Evolutionary conservation across 2,113 vertebrate genomes (phyloP), one percentile per base, ranked within the genome.

Genomic region (Hemicordylus capensis): DNA sequence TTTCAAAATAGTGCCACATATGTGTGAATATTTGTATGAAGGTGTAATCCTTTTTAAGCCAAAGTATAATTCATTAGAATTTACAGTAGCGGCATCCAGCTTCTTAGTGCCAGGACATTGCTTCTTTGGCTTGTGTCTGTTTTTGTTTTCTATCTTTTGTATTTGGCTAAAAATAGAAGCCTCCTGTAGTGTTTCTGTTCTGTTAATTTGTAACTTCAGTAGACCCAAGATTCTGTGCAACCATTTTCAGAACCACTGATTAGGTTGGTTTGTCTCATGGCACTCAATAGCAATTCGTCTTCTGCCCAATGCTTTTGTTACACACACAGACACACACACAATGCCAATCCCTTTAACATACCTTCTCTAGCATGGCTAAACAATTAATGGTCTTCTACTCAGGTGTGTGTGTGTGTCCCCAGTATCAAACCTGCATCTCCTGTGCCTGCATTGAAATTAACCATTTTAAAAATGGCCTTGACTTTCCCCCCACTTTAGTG

Each of bases 391-490:
- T 91, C 61, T 82, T 90, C n/a, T 56, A 37, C 34, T 19, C 44
- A 83, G 92, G 73, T 39, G 91, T 54, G 89, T n/a, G 82, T 90
- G 87, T 56, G 91, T 75, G 88, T 58, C 89, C 86, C 37, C 79
- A 85, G 90, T 91, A 91, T 89, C 88, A 87, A 72, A 73, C 42
- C 76, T 86, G 82, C 61, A 46, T 37, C 46, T 39, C 59, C 24
- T 67, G 46, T 67, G 17, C 61, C 28, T 59, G 26, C 54, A 42
- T 70, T 81, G 58, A 72, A 81, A 72, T 44, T 31, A 72, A 10
- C 9, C 54, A 17, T 28, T 15, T 17, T 48, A 58, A 37, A 31
- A n/a, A n/a, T n/a, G n/a, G n/a, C n/a, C n/a, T n/a, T n/a, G n/a
- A n/a, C 6, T 51, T 51, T 51, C 48, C 48, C 48, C 48, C 48